Conservation (phyloP, 2,113 vertebrate species). For the Struthidea cinerea region DNA sequence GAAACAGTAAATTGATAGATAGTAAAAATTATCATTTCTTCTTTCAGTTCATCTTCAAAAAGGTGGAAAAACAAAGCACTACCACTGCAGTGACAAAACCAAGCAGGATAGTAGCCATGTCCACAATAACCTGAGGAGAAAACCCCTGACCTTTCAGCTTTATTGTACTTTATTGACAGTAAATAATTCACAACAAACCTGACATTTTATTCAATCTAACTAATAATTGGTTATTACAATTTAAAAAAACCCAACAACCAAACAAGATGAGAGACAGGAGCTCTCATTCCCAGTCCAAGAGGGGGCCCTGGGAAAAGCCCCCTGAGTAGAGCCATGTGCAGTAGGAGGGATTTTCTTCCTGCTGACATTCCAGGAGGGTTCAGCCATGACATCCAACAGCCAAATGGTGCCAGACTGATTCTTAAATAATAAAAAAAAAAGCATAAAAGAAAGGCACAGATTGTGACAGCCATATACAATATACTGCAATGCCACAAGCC, state of each 20-base stretch:
- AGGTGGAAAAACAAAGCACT: neutral
- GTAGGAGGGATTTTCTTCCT: neutral
- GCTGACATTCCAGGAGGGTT: neutral
- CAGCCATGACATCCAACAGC: neutral
- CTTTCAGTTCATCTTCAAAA: neutral
- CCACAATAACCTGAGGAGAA: neutral
- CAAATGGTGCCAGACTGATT: neutral
- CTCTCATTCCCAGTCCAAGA: neutral
- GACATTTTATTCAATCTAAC: neutral
- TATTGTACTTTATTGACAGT: neutral
- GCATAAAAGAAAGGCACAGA: neutral
- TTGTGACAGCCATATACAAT: neutral
- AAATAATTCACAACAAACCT: neutral
- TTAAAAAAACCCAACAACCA: rapidly evolving
- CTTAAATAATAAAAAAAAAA: neutral
- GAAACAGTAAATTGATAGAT: neutral
- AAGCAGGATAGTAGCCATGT: neutral
- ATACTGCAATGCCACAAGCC: neutral
- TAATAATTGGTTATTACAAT: neutral
- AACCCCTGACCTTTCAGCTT: neutral
- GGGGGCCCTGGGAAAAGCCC: neutral
- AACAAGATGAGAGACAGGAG: neutral
- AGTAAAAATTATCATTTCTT: neutral
- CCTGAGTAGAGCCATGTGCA: neutral
- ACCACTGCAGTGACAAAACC: neutral